These are phyloP conservation scores for Clostera curtula DNA, from an alignment of 2,888 invertebrate species.

Conservation along the genomic window DNA sequence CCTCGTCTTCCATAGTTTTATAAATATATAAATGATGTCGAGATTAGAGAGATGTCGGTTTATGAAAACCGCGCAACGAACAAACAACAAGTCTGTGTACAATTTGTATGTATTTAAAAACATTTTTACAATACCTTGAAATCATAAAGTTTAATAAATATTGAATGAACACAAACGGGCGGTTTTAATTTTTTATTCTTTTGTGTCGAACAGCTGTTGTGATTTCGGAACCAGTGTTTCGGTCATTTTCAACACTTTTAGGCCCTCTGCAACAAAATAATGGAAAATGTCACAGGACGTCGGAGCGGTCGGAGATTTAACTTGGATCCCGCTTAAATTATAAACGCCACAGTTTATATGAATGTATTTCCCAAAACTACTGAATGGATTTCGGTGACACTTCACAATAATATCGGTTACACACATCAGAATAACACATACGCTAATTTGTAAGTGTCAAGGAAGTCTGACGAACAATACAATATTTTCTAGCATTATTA, in stretches of 20 bases:
- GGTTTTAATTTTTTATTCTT: constrained; percentile 36
- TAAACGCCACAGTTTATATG: no score
- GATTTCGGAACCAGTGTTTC: constrained; percentile 41
- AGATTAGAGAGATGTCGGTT: constrained; percentile 29
- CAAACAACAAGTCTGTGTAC: constrained; percentile 54
- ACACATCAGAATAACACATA: no score
- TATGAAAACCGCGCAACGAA: constrained; percentile 30
- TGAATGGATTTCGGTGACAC: no score
- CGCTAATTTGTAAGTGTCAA: no score
- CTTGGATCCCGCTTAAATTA: no score
- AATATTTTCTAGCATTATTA: no score
- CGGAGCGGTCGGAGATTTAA: no score
- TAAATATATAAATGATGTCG: no score
- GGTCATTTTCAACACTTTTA: constrained; percentile 51
- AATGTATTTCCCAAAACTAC: no score
- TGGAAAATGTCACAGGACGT: neutral
- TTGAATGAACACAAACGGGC: constrained; percentile 40
- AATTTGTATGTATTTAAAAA: constrained; percentile 61
- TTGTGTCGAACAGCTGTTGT: constrained; percentile 46
- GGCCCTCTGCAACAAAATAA: constrained; percentile 53
- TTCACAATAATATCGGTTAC: no score
- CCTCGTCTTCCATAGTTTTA: constrained; percentile 65
- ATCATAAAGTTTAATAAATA: constrained; percentile 61
- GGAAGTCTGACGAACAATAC: no score
- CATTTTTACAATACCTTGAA: constrained; percentile 66